phyloP scores from a whole-genome alignment of 1,140 invertebrate species.

The Diabrotica virgifera region DNA sequence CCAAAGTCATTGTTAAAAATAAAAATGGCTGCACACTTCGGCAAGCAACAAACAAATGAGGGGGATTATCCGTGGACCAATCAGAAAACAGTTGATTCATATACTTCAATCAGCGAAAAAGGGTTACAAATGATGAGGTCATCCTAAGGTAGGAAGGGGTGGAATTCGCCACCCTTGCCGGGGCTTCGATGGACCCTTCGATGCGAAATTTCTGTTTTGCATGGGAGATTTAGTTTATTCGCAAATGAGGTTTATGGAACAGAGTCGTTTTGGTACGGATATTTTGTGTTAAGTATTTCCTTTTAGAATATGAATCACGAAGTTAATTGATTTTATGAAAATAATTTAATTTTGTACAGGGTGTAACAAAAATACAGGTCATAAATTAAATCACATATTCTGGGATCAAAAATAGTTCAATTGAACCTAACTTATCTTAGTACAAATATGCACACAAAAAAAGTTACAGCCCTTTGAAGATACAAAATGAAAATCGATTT shows the following conservation, averaged over 20 bases:
- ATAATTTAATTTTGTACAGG: too few species aligned
- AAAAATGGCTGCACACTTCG: slow-evolving; percentile 33
- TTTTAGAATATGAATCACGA: too few species aligned
- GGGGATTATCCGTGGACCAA: slow-evolving; percentile 27
- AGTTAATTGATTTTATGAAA: too few species aligned
- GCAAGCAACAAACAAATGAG: slow-evolving; percentile 26
- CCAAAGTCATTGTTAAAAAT: slow-evolving; percentile 16
- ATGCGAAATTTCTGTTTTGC: background rate
- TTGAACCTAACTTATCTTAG: too few species aligned
- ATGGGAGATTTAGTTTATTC: background rate
- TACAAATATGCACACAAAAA: too few species aligned
- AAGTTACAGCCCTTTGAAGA: too few species aligned
- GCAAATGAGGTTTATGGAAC: background rate
- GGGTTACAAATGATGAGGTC: slow-evolving; percentile 39
- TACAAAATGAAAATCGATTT: too few species aligned
- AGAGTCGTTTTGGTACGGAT: background rate
- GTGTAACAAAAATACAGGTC: too few species aligned
- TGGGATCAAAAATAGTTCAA: too few species aligned
- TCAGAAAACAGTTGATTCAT: slow-evolving; percentile 38
- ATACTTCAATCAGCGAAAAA: slow-evolving; percentile 35
- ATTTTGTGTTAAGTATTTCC: too few species aligned
- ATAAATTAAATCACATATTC: too few species aligned
- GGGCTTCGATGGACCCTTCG: background rate
- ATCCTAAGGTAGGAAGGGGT: slow-evolving; percentile 28
- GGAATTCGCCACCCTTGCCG: slow-evolving; percentile 11